Evolutionary conservation across 2,888 invertebrate species (phyloP).

Genomic region (Metallyticus violacea): DNA sequence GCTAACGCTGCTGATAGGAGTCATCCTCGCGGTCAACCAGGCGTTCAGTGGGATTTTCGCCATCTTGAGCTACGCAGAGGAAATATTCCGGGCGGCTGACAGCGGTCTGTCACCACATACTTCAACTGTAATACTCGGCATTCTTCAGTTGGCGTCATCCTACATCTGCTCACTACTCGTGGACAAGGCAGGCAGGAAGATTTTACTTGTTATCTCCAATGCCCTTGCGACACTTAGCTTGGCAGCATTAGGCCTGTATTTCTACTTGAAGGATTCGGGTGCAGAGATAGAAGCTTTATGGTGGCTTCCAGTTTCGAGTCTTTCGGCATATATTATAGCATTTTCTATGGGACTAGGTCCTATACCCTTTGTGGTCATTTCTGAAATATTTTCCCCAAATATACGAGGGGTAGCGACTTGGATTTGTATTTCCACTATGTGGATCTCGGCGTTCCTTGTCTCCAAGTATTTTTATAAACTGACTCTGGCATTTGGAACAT

Average conservation of each 20-base stretch:
- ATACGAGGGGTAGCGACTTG: slow-evolving; percentile 23
- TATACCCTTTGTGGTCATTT: slow-evolving; percentile 20
- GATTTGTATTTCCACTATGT: slow-evolving; percentile 35
- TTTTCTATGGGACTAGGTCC: slow-evolving; percentile 23
- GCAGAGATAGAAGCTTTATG: slow-evolving; percentile 23
- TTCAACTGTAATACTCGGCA: slow-evolving; percentile 48
- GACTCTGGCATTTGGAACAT: slow-evolving; percentile 44
- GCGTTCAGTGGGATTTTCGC: slow-evolving; percentile 49
- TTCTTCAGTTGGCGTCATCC: slow-evolving; percentile 44
- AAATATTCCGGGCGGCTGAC: slow-evolving; percentile 42
- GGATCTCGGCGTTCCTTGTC: slow-evolving; percentile 44
- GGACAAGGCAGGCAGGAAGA: slow-evolving; percentile 49
- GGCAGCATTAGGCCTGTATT: slow-evolving; percentile 40
- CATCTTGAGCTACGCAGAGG: slow-evolving; percentile 44
- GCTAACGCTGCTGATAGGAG: slow-evolving; percentile 44
- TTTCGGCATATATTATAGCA: slow-evolving; percentile 21
- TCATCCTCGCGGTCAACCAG: slow-evolving; percentile 46
- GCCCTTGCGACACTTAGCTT: slow-evolving; percentile 40
- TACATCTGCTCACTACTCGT: slow-evolving; percentile 39
- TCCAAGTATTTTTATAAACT: slow-evolving; percentile 47
- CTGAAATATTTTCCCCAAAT: slow-evolving; percentile 29
- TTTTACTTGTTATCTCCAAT: slow-evolving; percentile 48
- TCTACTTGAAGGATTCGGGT: slow-evolving; percentile 37
- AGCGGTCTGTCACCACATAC: slow-evolving; percentile 38
- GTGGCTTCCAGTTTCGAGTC: slow-evolving; percentile 22